A percentile compares a stretch with the other conserved stretches of the same genome.
Evolutionary conservation across 2,888 invertebrate genomes (phyloP).

Genomic region (Hylaea fasciaria): DNA sequence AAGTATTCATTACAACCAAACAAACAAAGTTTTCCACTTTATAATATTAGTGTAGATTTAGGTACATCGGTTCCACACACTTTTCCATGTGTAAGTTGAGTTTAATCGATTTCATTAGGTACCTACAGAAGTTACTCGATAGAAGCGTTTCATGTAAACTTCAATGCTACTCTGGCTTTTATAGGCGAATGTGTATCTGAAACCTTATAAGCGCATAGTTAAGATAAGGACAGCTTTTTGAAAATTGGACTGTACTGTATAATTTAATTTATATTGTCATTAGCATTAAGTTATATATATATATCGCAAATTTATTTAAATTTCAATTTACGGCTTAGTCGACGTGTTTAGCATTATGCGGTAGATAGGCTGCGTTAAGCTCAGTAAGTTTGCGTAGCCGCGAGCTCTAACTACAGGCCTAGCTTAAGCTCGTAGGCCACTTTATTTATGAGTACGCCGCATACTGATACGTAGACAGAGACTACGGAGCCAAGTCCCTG

Average conservation of each 20-base stretch:
- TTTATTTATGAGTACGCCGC: too few species aligned
- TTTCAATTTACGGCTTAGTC: neutral
- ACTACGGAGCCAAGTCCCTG: too few species aligned
- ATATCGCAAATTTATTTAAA: neutral
- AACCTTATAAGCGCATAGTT: neutral
- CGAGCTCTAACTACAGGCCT: too few species aligned
- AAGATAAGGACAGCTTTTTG: conserved; percentile 10
- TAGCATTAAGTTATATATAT: conserved; percentile 8
- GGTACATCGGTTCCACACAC: neutral
- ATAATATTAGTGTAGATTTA: too few species aligned
- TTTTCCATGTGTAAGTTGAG: conserved; percentile 8
- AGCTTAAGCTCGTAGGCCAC: too few species aligned
- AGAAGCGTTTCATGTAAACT: neutral
- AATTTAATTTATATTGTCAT: conserved; percentile 4
- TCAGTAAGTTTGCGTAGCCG: too few species aligned
- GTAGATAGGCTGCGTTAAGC: too few species aligned
- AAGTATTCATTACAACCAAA: too few species aligned
- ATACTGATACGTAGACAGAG: too few species aligned
- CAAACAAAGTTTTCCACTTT: too few species aligned
- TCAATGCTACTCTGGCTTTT: conserved; percentile 13
- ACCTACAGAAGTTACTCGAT: conserved; percentile 6
- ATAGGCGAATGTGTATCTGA: neutral
- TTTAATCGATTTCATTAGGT: conserved; percentile 4
- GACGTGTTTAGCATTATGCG: neutral
- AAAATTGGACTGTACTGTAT: neutral